Conservation (phyloP, 2,797 vertebrate genomes). For the Sphenodon punctatus region DNA sequence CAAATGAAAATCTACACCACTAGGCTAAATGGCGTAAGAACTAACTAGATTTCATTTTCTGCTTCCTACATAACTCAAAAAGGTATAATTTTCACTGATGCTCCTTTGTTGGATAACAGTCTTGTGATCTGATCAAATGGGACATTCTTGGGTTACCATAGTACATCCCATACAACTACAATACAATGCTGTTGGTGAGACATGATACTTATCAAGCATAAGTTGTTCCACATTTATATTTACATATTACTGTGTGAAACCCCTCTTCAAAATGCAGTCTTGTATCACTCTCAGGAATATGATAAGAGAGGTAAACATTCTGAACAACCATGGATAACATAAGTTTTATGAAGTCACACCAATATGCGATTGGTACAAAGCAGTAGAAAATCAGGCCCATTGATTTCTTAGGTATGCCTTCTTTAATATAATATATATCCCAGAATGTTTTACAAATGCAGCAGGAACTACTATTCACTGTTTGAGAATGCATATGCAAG, state of each 20-base stretch:
- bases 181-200: background rate
- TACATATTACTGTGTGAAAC: background rate
- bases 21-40: background rate
- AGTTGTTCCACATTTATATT: background rate
- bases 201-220: accelerated
- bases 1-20: background rate
- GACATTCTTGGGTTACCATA: background rate
- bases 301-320: background rate
- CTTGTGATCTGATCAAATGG: background rate
- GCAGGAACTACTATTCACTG: background rate
- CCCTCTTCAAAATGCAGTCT: background rate
- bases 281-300: background rate
- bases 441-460: background rate
- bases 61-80: conserved; percentile 11
- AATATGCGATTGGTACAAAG: background rate
- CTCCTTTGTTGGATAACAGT: background rate
- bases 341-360: background rate
- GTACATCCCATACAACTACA: background rate
- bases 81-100: accelerated
- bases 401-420: background rate
- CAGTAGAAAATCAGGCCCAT: background rate
- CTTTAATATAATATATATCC: background rate
- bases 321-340: background rate
- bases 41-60: background rate
- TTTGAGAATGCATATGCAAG: too few relatives aligned